A percentile compares a stretch with the other conserved stretches of the same genome.
Evolutionary conservation across 2,797 vertebrate genomes (phyloP).

Genomic region (Streptopelia turtur): DNA sequence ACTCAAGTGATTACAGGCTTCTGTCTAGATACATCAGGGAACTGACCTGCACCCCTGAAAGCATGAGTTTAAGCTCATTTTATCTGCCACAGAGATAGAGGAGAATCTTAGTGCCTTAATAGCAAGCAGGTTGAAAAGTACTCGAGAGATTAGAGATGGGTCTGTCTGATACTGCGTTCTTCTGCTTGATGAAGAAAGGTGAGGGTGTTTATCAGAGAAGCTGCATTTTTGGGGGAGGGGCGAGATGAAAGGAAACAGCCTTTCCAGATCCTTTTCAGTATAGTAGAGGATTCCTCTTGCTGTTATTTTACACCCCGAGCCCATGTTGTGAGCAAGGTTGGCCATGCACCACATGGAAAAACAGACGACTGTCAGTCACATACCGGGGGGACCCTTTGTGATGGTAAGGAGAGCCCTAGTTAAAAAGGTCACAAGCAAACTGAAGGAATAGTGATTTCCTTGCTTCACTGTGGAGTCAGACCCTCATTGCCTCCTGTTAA

Average conservation of each 20-base stretch:
- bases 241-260: background rate
- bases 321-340: background rate
- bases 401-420: background rate
- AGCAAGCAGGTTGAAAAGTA: conserved; percentile 23
- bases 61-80: conserved; percentile 18
- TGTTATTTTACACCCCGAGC: background rate
- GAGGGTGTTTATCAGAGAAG: background rate
- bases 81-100: conserved; percentile 1
- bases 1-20: conserved; percentile 2
- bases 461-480: background rate
- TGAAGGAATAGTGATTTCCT: background rate
- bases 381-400: background rate
- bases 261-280: background rate
- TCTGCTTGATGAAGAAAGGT: background rate
- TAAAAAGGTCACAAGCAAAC: background rate
- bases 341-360: background rate
- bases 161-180: background rate
- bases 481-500: conserved; percentile 31
- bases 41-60: conserved; percentile 48
- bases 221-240: background rate
- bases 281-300: background rate
- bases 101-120: background rate
- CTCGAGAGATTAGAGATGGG: conserved; percentile 37
- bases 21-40: conserved; percentile 1
- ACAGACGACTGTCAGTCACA: background rate